Evolutionary conservation across 2,113 vertebrate genomes (phyloP).

Genomic region (Bubalus kerabau): DNA sequence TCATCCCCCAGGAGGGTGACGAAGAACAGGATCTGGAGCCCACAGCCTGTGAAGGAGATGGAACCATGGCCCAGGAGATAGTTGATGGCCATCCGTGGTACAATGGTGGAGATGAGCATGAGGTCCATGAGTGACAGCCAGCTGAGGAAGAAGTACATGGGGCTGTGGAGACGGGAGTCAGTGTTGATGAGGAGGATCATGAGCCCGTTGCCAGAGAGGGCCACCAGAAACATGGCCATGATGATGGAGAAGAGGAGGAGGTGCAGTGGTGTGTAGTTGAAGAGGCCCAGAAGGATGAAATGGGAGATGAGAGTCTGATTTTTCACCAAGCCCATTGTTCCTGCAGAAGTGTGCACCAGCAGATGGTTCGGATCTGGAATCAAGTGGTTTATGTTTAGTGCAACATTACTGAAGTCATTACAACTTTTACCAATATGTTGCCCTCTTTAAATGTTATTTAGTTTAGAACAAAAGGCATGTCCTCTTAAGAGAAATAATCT

Average conservation of each 20-base stretch:
- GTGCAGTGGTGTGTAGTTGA: background rate
- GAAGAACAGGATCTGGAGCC: slow-evolving; percentile 57
- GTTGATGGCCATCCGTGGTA: slow-evolving; percentile 29
- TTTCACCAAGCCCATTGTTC: background rate
- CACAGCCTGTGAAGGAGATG: slow-evolving; percentile 56
- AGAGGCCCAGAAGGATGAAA: slow-evolving; percentile 64
- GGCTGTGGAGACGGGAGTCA: slow-evolving; percentile 38
- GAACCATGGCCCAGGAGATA: background rate
- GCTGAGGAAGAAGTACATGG: slow-evolving; percentile 69
- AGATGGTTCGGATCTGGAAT: background rate
- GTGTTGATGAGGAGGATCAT: slow-evolving; percentile 54
- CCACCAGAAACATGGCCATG: slow-evolving; percentile 42
- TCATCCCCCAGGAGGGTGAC: slow-evolving; percentile 60
- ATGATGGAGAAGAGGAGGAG: slow-evolving; percentile 40
- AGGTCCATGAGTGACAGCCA: slow-evolving; percentile 64
- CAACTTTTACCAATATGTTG: background rate
- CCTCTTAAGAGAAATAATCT: background rate
- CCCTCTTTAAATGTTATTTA: background rate
- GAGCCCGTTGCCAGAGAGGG: slow-evolving; percentile 54
- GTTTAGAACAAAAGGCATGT: background rate
- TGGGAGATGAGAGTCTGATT: slow-evolving; percentile 50
- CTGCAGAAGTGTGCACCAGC: background rate
- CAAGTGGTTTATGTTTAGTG: background rate
- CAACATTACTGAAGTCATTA: background rate
- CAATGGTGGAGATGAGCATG: slow-evolving; percentile 55